Evolutionary conservation across 2,113 vertebrate species (phyloP), one percentile per base, ranked within the genome.

Genomic region (Petrocephalus zakoni): DNA sequence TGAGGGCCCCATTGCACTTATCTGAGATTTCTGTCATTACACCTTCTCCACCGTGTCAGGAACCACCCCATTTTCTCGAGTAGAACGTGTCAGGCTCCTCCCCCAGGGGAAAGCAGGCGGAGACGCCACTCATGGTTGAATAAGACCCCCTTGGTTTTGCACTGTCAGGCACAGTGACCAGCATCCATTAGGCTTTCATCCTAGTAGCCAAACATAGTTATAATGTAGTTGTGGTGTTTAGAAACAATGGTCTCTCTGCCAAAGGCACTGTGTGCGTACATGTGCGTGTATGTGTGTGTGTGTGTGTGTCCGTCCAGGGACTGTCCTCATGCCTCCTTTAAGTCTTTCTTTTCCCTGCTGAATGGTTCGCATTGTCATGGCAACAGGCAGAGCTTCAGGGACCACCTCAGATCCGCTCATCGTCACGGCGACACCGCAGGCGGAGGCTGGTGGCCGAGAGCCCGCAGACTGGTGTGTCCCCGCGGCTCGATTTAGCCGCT

Each of bases 341-440:
- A 68, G 61, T 29, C 68, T 21, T 29, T 49, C 82, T 49, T 81
- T 37, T 11, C 49, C n/a, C n/a, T 88, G 49, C 49, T 55, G 72
- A 11, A 81, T 29, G n/a, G 75, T 37, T 22, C 52, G 17, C 34
- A 75, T 88, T 88, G 49, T 51, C 52, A 52, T 78, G 53, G 87
- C 17, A 53, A 88, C 49, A 4, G 29, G 51, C 72, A 55, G 51
- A 47, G 13, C 22, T 51, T 29, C 6, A 13, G 72, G 72, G 72
- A 13, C 47, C 25, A n/a, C 87, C 75, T 88, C 88, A 34, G 53
- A 88, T 47, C 29, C 4, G 81, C 10, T 88, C 81, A 88, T 82
- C n/a, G 53, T 88, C 78, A 84, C 15, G 8, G 75, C 25, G 53
- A 88, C 52, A 56, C 19, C 9, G 53, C 2, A 42, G 19, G 21